Evolutionary conservation across 2,113 vertebrate species (phyloP).

Genomic region (Rhinolophus sinicus): DNA sequence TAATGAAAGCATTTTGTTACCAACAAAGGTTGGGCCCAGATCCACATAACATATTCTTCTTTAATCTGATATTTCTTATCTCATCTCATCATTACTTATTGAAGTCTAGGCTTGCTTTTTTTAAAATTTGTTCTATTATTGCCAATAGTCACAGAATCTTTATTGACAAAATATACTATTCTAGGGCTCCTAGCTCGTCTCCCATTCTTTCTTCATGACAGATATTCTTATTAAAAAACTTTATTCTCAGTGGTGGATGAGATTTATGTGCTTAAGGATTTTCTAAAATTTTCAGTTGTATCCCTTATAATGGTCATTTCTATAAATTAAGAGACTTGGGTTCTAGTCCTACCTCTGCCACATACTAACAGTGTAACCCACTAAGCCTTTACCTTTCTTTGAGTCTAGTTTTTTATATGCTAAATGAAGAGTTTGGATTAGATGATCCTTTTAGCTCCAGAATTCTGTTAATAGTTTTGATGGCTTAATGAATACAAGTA

Average conservation of each 20-base stretch:
- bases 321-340: background rate
- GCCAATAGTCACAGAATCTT: background rate
- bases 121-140: background rate
- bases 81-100: background rate
- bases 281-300: conserved; percentile 26
- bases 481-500: background rate
- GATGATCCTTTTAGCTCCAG: background rate
- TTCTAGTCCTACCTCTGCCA: background rate
- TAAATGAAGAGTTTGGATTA: background rate
- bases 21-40: background rate
- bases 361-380: background rate
- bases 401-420: background rate
- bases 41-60: background rate
- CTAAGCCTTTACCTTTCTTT: background rate
- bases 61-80: background rate
- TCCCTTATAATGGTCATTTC: background rate
- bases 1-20: background rate
- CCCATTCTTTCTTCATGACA: background rate
- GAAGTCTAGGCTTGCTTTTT: background rate
- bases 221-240: background rate
- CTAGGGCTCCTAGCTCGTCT: background rate
- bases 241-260: background rate
- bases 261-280: background rate
- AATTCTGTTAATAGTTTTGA: background rate
- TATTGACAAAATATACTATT: background rate